These are phyloP conservation scores for Felis chaus DNA, from an alignment of 2,113 vertebrate species.

Conservation along the genomic window DNA sequence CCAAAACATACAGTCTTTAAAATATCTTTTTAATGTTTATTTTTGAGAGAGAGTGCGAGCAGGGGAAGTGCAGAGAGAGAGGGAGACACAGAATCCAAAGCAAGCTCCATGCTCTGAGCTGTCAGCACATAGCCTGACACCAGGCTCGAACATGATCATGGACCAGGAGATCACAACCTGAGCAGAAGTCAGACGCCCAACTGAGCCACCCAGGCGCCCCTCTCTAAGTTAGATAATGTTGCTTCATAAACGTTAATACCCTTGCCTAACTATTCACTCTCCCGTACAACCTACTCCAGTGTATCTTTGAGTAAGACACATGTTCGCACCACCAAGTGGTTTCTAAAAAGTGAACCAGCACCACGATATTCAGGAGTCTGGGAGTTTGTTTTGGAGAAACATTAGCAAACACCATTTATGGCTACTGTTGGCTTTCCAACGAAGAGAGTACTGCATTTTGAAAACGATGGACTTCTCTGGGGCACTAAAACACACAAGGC, in stretches of 20 bases:
- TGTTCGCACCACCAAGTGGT: accelerated
- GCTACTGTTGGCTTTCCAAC: not conserved
- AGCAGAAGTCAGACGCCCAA: no score
- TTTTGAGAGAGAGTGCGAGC: no score
- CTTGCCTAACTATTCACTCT: not conserved
- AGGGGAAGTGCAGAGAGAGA: no score
- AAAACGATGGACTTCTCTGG: not conserved
- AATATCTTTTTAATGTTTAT: not conserved
- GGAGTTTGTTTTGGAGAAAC: not conserved
- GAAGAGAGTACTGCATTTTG: not conserved
- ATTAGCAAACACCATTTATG: not conserved
- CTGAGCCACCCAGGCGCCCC: no score
- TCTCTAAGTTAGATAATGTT: not conserved
- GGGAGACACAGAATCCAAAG: no score
- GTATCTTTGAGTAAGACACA: not conserved
- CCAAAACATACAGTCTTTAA: not conserved
- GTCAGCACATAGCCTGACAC: no score
- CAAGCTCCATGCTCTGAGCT: no score
- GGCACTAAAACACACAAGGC: accelerated
- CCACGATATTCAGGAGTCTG: not conserved
- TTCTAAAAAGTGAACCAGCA: not conserved
- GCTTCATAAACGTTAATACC: not conserved
- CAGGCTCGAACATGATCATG: no score
- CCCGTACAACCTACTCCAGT: not conserved
- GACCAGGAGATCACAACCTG: no score